A percentile compares a stretch with the other conserved stretches of the same genome.
Evolutionary conservation across 2,797 vertebrate species (phyloP).

Genomic region (Oryzias dopingdopingensis): DNA sequence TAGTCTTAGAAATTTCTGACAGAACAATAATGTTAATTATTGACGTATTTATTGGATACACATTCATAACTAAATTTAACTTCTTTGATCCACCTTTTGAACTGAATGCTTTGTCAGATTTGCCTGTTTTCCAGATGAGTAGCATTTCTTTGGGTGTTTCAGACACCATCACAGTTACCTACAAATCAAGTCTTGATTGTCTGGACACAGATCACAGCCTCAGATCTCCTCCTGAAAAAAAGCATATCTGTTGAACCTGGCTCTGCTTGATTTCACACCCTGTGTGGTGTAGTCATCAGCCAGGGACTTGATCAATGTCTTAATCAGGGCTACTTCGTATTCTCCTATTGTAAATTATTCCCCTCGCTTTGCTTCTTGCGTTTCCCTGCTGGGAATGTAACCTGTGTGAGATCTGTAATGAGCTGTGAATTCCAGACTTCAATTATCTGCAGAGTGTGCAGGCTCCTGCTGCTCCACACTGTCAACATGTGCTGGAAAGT

Average conservation of each 20-base stretch:
- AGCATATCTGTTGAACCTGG: conserved; percentile 16
- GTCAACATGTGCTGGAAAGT: conserved; percentile 41
- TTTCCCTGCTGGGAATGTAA: conserved; percentile 56
- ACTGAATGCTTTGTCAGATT: no score
- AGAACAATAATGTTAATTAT: no score
- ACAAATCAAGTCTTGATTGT: no score
- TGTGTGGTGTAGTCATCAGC: conserved; percentile 49
- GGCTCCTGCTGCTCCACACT: conserved; percentile 39
- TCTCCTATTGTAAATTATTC: conserved; percentile 54
- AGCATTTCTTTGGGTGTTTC: no score
- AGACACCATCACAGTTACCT: no score
- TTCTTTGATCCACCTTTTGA: no score
- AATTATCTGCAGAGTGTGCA: conserved; percentile 56
- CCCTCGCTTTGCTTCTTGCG: conserved; percentile 40
- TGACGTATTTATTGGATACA: no score
- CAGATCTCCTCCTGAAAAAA: no score
- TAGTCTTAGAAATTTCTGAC: no score
- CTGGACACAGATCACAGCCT: no score
- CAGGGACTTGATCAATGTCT: conserved; percentile 64
- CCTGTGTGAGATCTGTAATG: conserved; percentile 58
- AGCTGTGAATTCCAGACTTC: conserved; percentile 66
- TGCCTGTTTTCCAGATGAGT: no score
- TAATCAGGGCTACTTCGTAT: conserved; percentile 58
- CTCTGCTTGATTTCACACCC: conserved; percentile 40
- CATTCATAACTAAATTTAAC: no score